Evolutionary conservation across 2,113 vertebrate genomes (phyloP).

Genomic region (Psephotus haematonotus): DNA sequence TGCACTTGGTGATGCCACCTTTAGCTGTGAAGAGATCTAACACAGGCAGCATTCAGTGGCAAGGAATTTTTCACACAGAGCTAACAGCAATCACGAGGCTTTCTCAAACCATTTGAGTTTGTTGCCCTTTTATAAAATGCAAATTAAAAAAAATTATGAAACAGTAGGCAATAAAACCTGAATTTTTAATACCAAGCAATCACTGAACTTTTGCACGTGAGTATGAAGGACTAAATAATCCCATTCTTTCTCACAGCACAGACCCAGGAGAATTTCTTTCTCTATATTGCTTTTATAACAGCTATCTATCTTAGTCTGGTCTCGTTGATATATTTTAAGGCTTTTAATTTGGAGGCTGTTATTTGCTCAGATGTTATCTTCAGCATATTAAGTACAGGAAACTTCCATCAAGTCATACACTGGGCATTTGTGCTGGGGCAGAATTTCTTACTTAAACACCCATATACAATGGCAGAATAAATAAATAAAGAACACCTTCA

Average conservation of each 20-base stretch:
- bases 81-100: background rate
- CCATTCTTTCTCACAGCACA: conserved; percentile 23
- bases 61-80: background rate
- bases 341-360: conserved; percentile 64
- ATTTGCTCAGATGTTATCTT: conserved; percentile 49
- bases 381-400: conserved; percentile 52
- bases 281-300: conserved; percentile 65
- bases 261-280: conserved; percentile 49
- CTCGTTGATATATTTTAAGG: conserved; percentile 67
- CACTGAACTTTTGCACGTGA: background rate
- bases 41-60: accelerated
- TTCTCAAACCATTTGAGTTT: conserved; percentile 37
- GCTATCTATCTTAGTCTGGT: conserved; percentile 68
- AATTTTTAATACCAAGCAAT: conserved; percentile 45
- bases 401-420: background rate
- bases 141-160: conserved; percentile 53
- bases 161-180: conserved; percentile 51
- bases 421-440: background rate
- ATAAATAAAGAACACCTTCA: conserved; percentile 53
- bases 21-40: background rate
- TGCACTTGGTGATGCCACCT: background rate
- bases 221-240: conserved; percentile 17
- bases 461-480: background rate
- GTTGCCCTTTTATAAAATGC: conserved; percentile 42
- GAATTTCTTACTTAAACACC: conserved; percentile 14